These are phyloP conservation scores for Zonitis immaculata DNA, from an alignment of 2,888 invertebrate genomes.

Conservation along the genomic window DNA sequence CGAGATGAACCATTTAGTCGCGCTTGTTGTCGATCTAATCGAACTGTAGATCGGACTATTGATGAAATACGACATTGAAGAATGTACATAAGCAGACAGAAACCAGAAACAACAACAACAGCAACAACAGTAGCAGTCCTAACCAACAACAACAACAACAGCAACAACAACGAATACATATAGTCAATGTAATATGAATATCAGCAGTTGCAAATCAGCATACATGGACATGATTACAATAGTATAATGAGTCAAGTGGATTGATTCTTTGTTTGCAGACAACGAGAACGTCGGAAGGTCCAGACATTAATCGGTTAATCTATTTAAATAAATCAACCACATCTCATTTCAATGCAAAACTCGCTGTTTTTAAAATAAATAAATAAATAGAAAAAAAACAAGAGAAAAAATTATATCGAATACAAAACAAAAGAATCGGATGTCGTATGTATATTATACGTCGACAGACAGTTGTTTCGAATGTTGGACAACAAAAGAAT, in stretches of 20 bases:
- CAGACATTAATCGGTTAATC: constrained; percentile 45
- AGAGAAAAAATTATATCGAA: constrained; percentile 9
- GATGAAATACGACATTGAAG: constrained; percentile 1
- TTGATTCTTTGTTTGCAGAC: constrained; percentile 45
- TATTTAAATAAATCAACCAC: constrained; percentile 45
- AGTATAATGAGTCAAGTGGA: constrained; percentile 45
- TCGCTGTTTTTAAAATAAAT: constrained; percentile 37
- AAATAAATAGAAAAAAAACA: constrained; percentile 35
- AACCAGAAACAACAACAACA: too few relatives aligned
- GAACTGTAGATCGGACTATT: neutral
- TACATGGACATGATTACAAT: constrained; percentile 44
- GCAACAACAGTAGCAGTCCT: neutral
- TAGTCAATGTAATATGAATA: constrained; percentile 35
- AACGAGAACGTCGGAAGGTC: constrained; percentile 39
- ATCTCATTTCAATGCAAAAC: constrained; percentile 42
- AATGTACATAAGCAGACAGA: neutral
- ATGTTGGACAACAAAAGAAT: constrained; percentile 29
- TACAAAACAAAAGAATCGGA: constrained; percentile 25
- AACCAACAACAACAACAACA: neutral
- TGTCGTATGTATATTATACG: constrained; percentile 28
- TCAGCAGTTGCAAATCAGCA: constrained; percentile 42
- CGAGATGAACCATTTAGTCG: neutral
- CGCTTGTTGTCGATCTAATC: neutral
- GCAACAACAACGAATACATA: neutral
- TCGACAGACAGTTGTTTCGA: constrained; percentile 30